These are phyloP conservation scores for Reticulitermes speratus DNA, from an alignment of 1,140 invertebrate species.

Conservation along the genomic window DNA sequence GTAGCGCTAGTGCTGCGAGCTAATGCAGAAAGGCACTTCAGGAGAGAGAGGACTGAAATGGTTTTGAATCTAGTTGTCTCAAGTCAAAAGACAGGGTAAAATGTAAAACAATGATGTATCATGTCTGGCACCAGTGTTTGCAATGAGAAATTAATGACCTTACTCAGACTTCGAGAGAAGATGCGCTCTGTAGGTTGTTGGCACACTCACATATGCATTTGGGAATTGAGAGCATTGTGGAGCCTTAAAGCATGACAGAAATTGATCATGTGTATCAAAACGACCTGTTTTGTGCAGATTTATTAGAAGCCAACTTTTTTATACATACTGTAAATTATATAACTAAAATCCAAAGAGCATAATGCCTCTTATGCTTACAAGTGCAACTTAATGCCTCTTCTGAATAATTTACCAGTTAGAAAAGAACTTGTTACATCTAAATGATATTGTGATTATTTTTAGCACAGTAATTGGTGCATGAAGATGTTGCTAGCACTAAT, in stretches of 20 bases:
- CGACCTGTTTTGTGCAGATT: background rate
- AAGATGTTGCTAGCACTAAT: background rate
- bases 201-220: background rate
- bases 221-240: background rate
- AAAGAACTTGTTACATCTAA: constrained; percentile 10
- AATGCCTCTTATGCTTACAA: constrained; percentile 8
- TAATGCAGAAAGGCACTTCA: background rate
- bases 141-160: background rate
- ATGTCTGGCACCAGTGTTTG: constrained; percentile 8
- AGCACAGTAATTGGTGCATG: background rate
- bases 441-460: constrained; percentile 9
- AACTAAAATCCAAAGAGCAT: constrained; percentile 10
- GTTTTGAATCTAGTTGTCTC: constrained; percentile 19
- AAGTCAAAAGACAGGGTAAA: constrained; percentile 16
- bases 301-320: constrained; percentile 19
- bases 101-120: background rate
- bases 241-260: background rate
- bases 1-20: no score
- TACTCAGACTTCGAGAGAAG: background rate
- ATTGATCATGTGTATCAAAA: background rate
- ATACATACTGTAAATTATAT: background rate
- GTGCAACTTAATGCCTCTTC: constrained; percentile 2
- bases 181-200: background rate
- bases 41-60: background rate
- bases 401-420: constrained; percentile 8